Conservation (phyloP, 2,888 invertebrate species). For the Taenaris catops region DNA sequence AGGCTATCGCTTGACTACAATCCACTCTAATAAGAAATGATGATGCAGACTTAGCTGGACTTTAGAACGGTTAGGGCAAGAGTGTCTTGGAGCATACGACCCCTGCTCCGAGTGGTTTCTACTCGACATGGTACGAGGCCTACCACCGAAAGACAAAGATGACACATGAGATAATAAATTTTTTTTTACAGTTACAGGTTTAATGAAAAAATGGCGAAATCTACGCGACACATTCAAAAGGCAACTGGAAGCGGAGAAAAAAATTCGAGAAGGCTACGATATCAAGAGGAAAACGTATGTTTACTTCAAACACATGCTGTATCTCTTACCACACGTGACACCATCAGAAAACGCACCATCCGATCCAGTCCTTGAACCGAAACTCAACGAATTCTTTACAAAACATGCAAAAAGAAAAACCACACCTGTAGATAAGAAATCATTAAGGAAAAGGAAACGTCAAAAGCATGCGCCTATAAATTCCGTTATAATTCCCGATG, state of each 20-base stretch:
- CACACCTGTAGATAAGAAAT: not conserved
- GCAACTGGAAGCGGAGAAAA: constrained; percentile 32
- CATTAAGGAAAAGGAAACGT: constrained; percentile 1
- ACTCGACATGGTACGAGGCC: no score
- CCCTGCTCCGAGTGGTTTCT: no score
- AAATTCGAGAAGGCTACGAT: constrained; percentile 27
- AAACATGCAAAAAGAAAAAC: constrained; percentile 8
- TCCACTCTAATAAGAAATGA: no score
- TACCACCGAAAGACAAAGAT: no score
- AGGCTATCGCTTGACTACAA: no score
- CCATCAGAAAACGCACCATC: constrained; percentile 10
- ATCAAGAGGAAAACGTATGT: constrained; percentile 37
- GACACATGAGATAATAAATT: no score
- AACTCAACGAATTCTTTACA: constrained; percentile 21
- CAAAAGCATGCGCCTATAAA: not conserved
- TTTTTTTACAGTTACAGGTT: constrained; percentile 30
- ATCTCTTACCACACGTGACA: constrained; percentile 34
- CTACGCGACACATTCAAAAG: constrained; percentile 41
- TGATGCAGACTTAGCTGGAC: no score
- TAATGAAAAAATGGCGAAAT: constrained; percentile 43
- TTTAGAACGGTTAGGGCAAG: no score
- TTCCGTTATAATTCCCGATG: not conserved
- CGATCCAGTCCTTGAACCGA: constrained; percentile 16
- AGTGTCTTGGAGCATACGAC: no score
- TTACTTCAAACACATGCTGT: constrained; percentile 42